Base-by-base conservation (phyloP, 2,888 invertebrate genomes). In the Eupithecia tripunctaria region DNA sequence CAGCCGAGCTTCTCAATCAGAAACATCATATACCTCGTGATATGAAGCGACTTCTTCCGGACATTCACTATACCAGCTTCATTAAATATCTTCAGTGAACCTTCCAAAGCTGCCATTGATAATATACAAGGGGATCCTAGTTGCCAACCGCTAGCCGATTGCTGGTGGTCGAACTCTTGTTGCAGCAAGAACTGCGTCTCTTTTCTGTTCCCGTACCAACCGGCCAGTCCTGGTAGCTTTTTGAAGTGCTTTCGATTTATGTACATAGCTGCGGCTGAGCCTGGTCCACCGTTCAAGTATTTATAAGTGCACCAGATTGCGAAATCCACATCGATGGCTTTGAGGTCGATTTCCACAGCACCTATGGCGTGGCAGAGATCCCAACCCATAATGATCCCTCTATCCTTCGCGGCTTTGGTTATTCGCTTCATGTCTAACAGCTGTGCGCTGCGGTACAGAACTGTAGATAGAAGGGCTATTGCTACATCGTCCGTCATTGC, bases 231-330 rank as follows among this genome's bases (percentile, higher is more conserved):
- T 2, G 92, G 92, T 0, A 87, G 75, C 32, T 78, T 82, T 5
- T 83, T 73, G 72, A 93, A 93, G 76, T 93, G 90, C 77, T 85
- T 89, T 14, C 86, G 86, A 68, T 93, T 93, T 12, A 93, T 89
- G 68, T 92, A 93, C 51, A 92, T 73, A 0, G 85, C 90, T 0
- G 89, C 88, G 0, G 86, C 43, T 0, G 92, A 86, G 0, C 93
- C 93, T 0, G 93, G 93, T 0, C 93, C 93, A 0, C 92, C 93
- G 67, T 92, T 93, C 25, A 93, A 75, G 68, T 93, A 93, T 79
- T 93, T 93, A 68, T 93, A 93, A 3, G 91, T 93, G 71, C 92
- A 93, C 93, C 93, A 93, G 7, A 93, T 81, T 0, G 92, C 93
- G 73, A 93, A 93, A 77, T 93, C 93, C 27, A 86, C 81, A 71